Conservation (phyloP, 2,113 vertebrate species). For the Pseudopodoces humilis region DNA sequence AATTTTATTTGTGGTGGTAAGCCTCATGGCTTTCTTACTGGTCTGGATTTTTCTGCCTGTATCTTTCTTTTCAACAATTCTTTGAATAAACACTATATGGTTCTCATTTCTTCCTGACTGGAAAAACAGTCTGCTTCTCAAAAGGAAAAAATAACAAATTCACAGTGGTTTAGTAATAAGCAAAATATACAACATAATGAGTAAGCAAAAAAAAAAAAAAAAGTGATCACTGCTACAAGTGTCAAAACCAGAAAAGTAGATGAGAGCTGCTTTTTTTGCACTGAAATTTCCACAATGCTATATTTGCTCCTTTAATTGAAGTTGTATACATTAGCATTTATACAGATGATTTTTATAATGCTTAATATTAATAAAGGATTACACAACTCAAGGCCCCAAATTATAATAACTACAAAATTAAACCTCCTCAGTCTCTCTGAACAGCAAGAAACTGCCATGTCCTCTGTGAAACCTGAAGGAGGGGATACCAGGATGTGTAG, state of each 20-base stretch:
- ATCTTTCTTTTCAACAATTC: not conserved
- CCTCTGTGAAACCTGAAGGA: not conserved
- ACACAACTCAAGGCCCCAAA: not conserved
- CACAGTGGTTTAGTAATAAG: not conserved
- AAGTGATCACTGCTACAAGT: not conserved
- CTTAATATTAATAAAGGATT: not conserved
- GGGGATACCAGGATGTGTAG: not conserved
- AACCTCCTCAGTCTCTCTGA: not conserved
- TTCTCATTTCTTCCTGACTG: not conserved
- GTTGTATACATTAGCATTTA: not conserved
- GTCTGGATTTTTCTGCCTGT: not conserved
- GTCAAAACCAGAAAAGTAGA: not conserved
- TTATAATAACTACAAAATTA: not conserved
- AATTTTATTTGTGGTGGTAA: slow-evolving; percentile 6
- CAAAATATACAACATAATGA: not conserved
- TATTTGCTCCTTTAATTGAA: not conserved
- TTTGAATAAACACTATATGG: not conserved
- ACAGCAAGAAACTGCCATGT: not conserved
- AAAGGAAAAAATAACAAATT: not conserved
- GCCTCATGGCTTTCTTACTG: not conserved
- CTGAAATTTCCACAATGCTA: not conserved
- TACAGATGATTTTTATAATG: not conserved
- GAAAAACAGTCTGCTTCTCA: not conserved
- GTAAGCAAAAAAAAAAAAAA: not conserved
- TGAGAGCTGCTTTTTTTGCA: not conserved